Evolutionary conservation across 2,113 vertebrate genomes (phyloP).

Genomic region (Cisticola juncidis): DNA sequence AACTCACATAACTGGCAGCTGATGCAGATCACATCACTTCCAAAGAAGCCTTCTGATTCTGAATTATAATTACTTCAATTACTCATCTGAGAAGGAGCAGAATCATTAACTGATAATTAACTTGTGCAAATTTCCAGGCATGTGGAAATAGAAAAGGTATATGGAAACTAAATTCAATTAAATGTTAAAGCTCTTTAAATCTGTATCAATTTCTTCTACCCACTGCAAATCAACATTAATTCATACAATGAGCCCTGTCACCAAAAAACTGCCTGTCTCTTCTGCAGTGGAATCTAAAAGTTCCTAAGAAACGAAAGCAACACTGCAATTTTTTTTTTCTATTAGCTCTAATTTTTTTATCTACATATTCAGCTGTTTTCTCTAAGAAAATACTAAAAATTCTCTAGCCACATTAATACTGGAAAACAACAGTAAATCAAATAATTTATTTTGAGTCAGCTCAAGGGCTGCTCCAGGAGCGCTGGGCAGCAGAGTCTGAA

Average conservation of each 20-base stretch:
- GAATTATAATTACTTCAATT: background rate
- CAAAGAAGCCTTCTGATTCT: background rate
- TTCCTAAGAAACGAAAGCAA: background rate
- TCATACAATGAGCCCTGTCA: background rate
- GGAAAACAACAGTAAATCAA: background rate
- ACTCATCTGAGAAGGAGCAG: background rate
- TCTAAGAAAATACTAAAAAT: background rate
- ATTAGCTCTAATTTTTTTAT: background rate
- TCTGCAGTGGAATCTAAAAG: background rate
- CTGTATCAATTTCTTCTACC: background rate
- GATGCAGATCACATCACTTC: background rate
- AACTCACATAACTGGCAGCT: background rate
- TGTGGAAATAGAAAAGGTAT: background rate
- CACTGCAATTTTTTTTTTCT: background rate
- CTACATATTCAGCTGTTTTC: background rate
- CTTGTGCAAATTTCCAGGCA: background rate
- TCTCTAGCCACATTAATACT: background rate
- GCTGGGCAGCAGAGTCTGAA: background rate
- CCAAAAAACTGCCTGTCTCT: background rate
- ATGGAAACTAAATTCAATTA: background rate
- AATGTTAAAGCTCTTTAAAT: background rate
- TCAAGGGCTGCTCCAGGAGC: background rate
- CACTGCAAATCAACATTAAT: background rate
- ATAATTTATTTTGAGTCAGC: background rate
- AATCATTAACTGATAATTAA: background rate